These are phyloP conservation scores for Meriones unguiculatus DNA, from an alignment of 2,113 vertebrate genomes.

Conservation along the genomic window DNA sequence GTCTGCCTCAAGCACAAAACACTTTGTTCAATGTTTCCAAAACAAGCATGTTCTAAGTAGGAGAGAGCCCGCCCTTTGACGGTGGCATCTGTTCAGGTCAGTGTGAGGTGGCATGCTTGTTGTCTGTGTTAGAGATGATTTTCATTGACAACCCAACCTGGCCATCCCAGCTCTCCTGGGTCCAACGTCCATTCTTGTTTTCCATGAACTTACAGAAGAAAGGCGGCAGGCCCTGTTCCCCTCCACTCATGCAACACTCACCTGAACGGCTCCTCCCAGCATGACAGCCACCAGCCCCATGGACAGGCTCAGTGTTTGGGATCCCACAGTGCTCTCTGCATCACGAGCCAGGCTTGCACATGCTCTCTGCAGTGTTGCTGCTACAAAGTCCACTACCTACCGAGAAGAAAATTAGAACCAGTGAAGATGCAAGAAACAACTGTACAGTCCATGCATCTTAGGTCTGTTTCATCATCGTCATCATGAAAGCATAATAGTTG, in stretches of 20 bases:
- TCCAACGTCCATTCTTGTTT: not conserved
- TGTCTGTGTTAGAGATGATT: conserved; percentile 25
- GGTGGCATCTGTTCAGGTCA: not conserved
- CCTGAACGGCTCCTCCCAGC: conserved; percentile 92
- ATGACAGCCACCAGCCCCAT: conserved; percentile 95
- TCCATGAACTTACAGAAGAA: not conserved
- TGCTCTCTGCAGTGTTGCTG: conserved; percentile 90
- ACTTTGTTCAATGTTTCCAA: not conserved
- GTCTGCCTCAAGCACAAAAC: not conserved
- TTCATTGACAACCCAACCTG: conserved; percentile 8
- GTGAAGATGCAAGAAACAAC: not conserved
- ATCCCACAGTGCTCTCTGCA: conserved; percentile 85
- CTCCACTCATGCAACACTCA: conserved; percentile 72
- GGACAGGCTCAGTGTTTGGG: conserved; percentile 94
- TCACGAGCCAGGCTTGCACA: conserved; percentile 84
- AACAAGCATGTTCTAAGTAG: not conserved
- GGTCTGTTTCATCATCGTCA: not conserved
- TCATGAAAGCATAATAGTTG: not conserved
- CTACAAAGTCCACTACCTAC: conserved; percentile 94
- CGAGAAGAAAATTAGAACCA: conserved; percentile 44
- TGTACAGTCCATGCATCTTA: not conserved
- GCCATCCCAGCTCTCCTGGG: not conserved
- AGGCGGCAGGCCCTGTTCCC: not conserved
- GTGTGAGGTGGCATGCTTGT: not conserved
- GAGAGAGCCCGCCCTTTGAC: not conserved